A percentile compares a stretch with the other conserved stretches of the same genome.
These are phyloP conservation scores for Meriones psammophilus DNA, from an alignment of 2,797 vertebrate species.

Conservation along the genomic window DNA sequence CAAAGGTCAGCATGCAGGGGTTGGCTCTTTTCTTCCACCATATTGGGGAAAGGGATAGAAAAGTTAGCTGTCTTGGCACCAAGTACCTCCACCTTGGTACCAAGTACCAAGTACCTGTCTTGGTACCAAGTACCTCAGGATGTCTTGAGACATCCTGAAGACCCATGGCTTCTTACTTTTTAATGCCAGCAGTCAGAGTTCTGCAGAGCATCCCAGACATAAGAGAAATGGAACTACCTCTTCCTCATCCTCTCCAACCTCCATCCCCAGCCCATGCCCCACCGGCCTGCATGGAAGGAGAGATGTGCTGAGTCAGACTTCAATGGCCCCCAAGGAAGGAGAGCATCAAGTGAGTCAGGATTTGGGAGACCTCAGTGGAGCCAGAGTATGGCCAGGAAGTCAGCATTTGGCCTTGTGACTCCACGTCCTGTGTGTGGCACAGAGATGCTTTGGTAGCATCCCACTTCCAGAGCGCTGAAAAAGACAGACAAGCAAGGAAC, in stretches of 20 bases:
- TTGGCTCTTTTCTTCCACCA: not conserved
- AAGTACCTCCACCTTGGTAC: not conserved
- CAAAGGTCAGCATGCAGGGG: not conserved
- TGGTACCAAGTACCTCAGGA: not conserved
- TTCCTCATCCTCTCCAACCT: not conserved
- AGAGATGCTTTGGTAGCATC: not conserved
- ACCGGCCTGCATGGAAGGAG: not conserved
- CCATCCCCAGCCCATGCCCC: not conserved
- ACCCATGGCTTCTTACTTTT: not conserved
- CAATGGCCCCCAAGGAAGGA: not conserved
- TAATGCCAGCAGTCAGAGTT: conserved; percentile 37
- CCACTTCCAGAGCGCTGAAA: not conserved
- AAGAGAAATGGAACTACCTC: conserved; percentile 13
- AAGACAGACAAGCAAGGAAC: not conserved
- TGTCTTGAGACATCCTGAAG: not conserved
- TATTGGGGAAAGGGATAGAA: not conserved
- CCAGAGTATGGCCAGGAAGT: conserved; percentile 36
- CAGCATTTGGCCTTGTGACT: not conserved
- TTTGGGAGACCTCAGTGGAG: not conserved
- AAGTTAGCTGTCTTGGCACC: not conserved
- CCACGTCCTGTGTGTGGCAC: fast-evolving
- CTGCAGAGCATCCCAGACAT: not conserved
- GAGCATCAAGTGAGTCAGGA: not conserved
- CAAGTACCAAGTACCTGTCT: too few species aligned
- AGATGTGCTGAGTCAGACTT: conserved; percentile 44